These are phyloP conservation scores for Apis cerana DNA, from an alignment of 1,140 invertebrate genomes.

Conservation along the genomic window DNA sequence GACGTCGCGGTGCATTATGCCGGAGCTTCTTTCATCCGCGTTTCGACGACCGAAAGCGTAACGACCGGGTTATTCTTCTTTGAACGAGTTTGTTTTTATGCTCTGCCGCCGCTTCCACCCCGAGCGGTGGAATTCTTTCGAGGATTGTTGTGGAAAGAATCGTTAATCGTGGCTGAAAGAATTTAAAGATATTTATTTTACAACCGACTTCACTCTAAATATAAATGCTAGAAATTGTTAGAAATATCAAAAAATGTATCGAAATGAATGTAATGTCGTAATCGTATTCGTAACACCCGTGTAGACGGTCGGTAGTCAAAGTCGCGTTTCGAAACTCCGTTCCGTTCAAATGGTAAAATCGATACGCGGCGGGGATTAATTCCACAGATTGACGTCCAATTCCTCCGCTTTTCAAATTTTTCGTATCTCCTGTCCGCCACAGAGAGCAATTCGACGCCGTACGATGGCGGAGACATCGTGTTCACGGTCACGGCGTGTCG, in stretches of 20 bases:
- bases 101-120: neutral
- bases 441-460: slow-evolving; percentile 2
- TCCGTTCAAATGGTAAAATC: neutral
- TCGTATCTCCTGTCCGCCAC: neutral
- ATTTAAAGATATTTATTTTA: too few relatives aligned
- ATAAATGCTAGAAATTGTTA: too few relatives aligned
- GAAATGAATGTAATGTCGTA: too few relatives aligned
- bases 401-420: too few relatives aligned
- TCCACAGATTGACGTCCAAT: neutral
- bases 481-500: slow-evolving; percentile 25
- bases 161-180: too few relatives aligned
- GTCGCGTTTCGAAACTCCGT: too few relatives aligned
- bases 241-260: too few relatives aligned
- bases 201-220: too few relatives aligned
- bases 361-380: neutral
- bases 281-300: too few relatives aligned
- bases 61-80: slow-evolving; percentile 6
- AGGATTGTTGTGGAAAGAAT: neutral
- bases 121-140: neutral
- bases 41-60: neutral
- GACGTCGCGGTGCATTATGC: slow-evolving; percentile 46
- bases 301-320: too few relatives aligned
- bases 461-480: neutral
- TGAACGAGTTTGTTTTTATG: neutral
- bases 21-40: slow-evolving; percentile 35